These are phyloP conservation scores for Nibea albiflora DNA, from an alignment of 2,113 vertebrate genomes.

Conservation along the genomic window DNA sequence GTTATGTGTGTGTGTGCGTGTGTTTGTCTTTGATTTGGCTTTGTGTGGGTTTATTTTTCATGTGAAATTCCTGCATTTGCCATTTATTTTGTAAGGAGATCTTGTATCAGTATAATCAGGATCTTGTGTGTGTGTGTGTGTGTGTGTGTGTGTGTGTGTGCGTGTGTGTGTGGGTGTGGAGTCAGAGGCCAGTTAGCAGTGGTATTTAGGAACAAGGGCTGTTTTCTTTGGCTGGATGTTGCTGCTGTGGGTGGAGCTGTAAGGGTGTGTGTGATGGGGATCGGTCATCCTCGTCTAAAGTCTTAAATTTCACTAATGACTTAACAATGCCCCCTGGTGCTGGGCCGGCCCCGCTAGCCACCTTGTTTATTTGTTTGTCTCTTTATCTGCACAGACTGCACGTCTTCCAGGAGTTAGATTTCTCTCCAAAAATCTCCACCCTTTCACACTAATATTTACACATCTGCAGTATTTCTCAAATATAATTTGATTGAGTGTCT, in stretches of 20 bases:
- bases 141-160: slow-evolving; percentile 34
- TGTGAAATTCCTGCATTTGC: slow-evolving; percentile 36
- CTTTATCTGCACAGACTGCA: slow-evolving; percentile 57
- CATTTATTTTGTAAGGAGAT: slow-evolving; percentile 57
- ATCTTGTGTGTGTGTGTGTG: slow-evolving; percentile 34
- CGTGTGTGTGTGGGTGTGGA: slow-evolving; percentile 36
- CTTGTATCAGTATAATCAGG: slow-evolving; percentile 45
- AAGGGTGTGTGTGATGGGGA: slow-evolving; percentile 40
- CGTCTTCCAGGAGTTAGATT: slow-evolving; percentile 49
- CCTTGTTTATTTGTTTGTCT: slow-evolving; percentile 81
- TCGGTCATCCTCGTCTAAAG: slow-evolving; percentile 52
- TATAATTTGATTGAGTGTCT: slow-evolving; percentile 19
- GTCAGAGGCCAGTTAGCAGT: slow-evolving; percentile 71
- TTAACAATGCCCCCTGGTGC: slow-evolving; percentile 83
- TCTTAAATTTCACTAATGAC: slow-evolving; percentile 85
- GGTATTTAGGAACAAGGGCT: slow-evolving; percentile 72
- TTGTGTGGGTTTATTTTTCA: slow-evolving; percentile 32
- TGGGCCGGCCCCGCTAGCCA: slow-evolving; percentile 42
- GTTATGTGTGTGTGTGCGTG: slow-evolving; percentile 33
- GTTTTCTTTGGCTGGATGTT: slow-evolving; percentile 76
- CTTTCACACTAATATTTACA: slow-evolving; percentile 58
- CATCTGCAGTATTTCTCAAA: slow-evolving; percentile 45
- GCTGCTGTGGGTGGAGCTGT: slow-evolving; percentile 53
- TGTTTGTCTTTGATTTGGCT: slow-evolving; percentile 21
- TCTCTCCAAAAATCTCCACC: slow-evolving; percentile 17